Evolutionary conservation across 2,888 invertebrate genomes (phyloP).

Genomic region (Eucriotettix oculatus): DNA sequence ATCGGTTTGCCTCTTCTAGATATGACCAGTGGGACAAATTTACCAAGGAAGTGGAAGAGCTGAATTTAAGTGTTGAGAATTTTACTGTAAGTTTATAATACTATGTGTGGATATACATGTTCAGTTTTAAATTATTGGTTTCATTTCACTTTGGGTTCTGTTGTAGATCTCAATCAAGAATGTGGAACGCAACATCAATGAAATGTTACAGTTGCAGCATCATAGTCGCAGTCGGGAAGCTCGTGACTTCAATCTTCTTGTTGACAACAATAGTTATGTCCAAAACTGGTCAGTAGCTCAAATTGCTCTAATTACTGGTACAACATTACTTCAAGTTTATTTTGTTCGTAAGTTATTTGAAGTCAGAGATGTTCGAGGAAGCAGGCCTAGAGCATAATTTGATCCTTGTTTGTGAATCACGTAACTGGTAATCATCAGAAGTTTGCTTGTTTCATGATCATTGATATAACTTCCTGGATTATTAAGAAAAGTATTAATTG

Average conservation of each 20-base stretch:
- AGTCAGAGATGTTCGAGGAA: slow-evolving; percentile 31
- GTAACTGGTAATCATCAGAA: no score
- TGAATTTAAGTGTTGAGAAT: slow-evolving; percentile 76
- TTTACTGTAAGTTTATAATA: slow-evolving; percentile 52
- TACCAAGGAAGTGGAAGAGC: slow-evolving; percentile 70
- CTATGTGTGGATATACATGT: background rate
- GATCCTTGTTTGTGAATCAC: background rate
- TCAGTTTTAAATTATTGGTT: background rate
- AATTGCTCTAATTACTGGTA: slow-evolving; percentile 62
- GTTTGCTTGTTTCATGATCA: no score
- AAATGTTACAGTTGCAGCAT: slow-evolving; percentile 70
- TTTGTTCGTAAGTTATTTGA: slow-evolving; percentile 83
- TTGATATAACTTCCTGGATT: no score
- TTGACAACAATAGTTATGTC: slow-evolving; percentile 75
- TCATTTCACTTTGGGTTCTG: background rate
- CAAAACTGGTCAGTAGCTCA: slow-evolving; percentile 77
- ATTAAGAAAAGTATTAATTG: no score
- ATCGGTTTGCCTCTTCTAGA: no score
- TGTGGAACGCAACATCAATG: slow-evolving; percentile 71
- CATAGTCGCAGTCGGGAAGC: slow-evolving; percentile 64
- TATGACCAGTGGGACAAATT: slow-evolving; percentile 90
- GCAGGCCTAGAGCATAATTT: background rate
- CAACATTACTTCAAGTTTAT: slow-evolving; percentile 66
- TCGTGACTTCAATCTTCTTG: slow-evolving; percentile 62
- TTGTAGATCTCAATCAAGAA: slow-evolving; percentile 52